Evolutionary conservation across 2,113 vertebrate species (phyloP).

Genomic region (Alectura lathami): DNA sequence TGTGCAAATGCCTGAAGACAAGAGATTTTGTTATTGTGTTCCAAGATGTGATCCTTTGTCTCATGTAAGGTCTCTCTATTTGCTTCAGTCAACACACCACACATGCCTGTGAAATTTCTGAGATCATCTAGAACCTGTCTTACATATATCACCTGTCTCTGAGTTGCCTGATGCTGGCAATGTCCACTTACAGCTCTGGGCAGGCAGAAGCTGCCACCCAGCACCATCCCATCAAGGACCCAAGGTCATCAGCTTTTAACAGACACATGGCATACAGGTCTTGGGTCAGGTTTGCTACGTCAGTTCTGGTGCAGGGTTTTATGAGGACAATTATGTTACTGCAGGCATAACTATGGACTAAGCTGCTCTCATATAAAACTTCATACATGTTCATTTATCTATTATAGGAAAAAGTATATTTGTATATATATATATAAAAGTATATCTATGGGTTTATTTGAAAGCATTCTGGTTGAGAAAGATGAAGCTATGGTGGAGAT

Average conservation of each 20-base stretch:
- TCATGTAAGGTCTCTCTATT: not conserved
- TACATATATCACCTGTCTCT: not conserved
- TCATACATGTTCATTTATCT: not conserved
- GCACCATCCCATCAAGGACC: not conserved
- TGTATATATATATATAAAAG: no score
- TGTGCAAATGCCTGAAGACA: not conserved
- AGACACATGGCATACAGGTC: accelerated
- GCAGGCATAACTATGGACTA: not conserved
- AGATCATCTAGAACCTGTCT: not conserved
- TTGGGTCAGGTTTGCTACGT: not conserved
- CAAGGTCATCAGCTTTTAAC: not conserved
- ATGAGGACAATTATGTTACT: not conserved
- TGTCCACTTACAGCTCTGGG: not conserved
- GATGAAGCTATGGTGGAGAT: not conserved
- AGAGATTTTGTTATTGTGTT: not conserved
- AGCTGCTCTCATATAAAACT: not conserved
- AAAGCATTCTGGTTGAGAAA: not conserved
- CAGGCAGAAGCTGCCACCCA: not conserved
- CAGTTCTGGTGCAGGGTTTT: not conserved
- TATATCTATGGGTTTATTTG: no score
- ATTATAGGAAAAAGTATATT: not conserved
- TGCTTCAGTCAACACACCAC: not conserved
- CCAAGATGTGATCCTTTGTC: not conserved
- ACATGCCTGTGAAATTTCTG: not conserved
- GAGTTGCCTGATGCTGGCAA: not conserved